Conservation (phyloP, 2,888 invertebrate species). For the Cryptus armator region DNA sequence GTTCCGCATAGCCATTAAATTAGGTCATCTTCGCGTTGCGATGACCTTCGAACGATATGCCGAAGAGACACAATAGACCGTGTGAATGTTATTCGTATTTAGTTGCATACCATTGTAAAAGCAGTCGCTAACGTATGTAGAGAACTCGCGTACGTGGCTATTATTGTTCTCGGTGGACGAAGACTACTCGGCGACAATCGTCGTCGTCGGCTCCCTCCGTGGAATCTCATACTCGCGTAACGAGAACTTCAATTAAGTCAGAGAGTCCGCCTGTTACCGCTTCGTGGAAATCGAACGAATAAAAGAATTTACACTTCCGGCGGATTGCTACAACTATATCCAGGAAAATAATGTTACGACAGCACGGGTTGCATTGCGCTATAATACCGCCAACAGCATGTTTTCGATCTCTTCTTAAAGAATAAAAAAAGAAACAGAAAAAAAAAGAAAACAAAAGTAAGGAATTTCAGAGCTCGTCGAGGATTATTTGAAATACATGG, state of each 20-base stretch:
- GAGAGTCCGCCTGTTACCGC: conserved; percentile 13
- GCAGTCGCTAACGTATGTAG: conserved; percentile 21
- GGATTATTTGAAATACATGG: background rate
- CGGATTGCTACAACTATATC: background rate
- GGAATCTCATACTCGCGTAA: conserved; percentile 50
- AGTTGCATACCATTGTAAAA: background rate
- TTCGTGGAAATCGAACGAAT: conserved; percentile 51
- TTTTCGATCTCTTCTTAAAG: background rate
- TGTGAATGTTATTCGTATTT: conserved; percentile 4
- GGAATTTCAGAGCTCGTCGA: background rate
- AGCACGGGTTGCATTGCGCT: background rate
- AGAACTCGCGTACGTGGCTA: conserved; percentile 40
- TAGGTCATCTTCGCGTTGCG: conserved; percentile 34
- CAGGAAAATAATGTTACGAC: conserved; percentile 29
- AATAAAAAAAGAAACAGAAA: background rate
- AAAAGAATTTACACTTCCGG: conserved; percentile 53
- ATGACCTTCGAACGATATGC: conserved; percentile 42
- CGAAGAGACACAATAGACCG: conserved; percentile 30
- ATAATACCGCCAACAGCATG: background rate
- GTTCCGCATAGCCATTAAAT: conserved; percentile 31
- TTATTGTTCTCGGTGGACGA: conserved; percentile 45
- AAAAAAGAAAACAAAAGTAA: background rate
- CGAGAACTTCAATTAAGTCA: conserved; percentile 50
- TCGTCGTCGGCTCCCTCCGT: conserved; percentile 12
- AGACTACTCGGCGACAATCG: conserved; percentile 44